These are phyloP conservation scores for Vultur gryphus DNA, from an alignment of 2,797 vertebrate species.

Conservation along the genomic window DNA sequence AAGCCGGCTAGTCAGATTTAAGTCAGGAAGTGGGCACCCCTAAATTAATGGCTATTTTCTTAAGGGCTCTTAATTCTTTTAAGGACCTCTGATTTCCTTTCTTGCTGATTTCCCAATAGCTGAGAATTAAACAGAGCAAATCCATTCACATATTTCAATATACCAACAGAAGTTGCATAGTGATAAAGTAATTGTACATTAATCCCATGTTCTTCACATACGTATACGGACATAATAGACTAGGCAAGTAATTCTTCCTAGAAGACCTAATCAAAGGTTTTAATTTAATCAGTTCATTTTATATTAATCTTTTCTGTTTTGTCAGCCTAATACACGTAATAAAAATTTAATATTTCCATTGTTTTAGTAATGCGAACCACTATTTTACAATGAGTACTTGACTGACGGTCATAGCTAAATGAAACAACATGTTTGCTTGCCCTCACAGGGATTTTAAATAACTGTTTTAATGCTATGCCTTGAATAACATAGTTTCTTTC, in stretches of 20 bases:
- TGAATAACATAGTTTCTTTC: background rate
- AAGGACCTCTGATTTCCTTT: background rate
- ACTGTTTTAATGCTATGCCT: background rate
- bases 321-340: background rate
- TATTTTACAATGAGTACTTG: slow-evolving; percentile 2
- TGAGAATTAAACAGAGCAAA: slow-evolving; percentile 4
- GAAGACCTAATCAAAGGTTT: slow-evolving; percentile 33
- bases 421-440: background rate
- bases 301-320: background rate
- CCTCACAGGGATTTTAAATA: slow-evolving; percentile 3
- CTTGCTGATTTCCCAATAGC: background rate
- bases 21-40: background rate
- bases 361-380: slow-evolving; percentile 22
- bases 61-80: slow-evolving; percentile 13
- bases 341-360: slow-evolving; percentile 35
- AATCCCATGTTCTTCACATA: background rate
- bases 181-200: background rate
- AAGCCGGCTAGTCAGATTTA: background rate
- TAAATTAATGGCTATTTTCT: slow-evolving; percentile 35
- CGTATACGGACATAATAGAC: background rate
- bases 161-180: background rate
- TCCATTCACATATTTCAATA: background rate
- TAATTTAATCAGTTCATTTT: slow-evolving; percentile 31
- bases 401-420: background rate
- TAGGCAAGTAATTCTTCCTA: background rate